Evolutionary conservation across 2,113 vertebrate genomes (phyloP), one percentile per base, ranked within the genome.

Genomic region (Haemorhous mexicanus): DNA sequence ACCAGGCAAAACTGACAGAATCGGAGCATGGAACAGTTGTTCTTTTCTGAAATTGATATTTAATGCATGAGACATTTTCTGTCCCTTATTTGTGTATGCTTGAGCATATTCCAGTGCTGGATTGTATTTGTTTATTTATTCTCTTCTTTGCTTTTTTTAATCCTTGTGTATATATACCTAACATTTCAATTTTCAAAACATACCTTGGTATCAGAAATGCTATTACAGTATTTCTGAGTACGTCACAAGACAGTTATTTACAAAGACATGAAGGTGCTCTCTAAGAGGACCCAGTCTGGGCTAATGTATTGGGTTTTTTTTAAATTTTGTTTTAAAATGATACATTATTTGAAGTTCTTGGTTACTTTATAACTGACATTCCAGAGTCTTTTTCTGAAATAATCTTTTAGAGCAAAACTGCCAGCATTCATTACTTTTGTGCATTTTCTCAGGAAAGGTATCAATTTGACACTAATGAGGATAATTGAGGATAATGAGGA

Each of bases 401-500:
- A 70, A 30, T 35, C 39, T 80, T 88, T 66, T 68, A 13, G 62
- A 70, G 56, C 64, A 87, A 74, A 89, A 64, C 73, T 67, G 52
- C 52, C 61, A 84, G 33, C 81, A 43, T 91, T 94, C 64, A 63
- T 91, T 94, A 63, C 16, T 84, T 87, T 63, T 33, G 67, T 87
- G 66, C 66, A 72, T 89, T 89, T 95, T 86, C 8, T 88, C 72
- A 80, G 89, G 88, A 90, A 94, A 90, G 76, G 56, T 97, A 77
- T 86, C 68, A 63, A 58, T 88, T 93, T 95, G 96, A 96, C 95
- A 67, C 86, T 94, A 95, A 89, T 94, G 90, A 95, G 68, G 80
- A 94, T 96, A 92, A 96, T 94, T 93, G 90, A 84, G 64, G 81
- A 96, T 96, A 96, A 96, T 95, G 83, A 90, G 50, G 44, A 86